phyloP scores from a whole-genome alignment of 2,888 invertebrate species.

The Campoplex nolae region DNA sequence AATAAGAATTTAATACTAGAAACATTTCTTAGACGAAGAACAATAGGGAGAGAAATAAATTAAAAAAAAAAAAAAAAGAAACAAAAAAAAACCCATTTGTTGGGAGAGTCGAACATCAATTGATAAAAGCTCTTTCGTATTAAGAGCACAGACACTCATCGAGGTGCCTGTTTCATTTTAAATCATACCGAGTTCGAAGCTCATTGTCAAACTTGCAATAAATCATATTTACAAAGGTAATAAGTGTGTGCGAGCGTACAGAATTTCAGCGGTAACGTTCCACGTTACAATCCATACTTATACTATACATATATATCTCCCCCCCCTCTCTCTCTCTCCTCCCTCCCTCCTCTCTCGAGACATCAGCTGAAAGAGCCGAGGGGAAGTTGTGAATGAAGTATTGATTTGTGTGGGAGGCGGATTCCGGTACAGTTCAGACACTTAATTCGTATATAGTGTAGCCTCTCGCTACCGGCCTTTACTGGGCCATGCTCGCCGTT shows the following conservation, averaged over 20 bases:
- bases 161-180: conserved; percentile 21
- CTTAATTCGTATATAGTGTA: conserved; percentile 67
- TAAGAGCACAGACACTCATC: background rate
- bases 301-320: conserved; percentile 2
- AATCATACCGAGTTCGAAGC: conserved; percentile 36
- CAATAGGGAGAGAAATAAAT: background rate
- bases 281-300: background rate
- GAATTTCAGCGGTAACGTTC: background rate
- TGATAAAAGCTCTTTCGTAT: conserved; percentile 11
- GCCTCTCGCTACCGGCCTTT: conserved; percentile 48
- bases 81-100: background rate
- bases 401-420: conserved; percentile 78
- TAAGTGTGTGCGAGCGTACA: background rate
- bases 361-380: conserved; percentile 70
- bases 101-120: conserved; percentile 42
- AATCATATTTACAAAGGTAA: conserved; percentile 33
- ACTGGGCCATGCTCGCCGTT: conserved; percentile 63
- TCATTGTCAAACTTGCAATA: conserved; percentile 66
- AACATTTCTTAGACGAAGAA: conserved; percentile 41
- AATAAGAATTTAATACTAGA: conserved; percentile 27
- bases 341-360: conserved; percentile 44
- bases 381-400: conserved; percentile 81
- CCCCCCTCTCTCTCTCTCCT: conserved; percentile 17
- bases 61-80: background rate
- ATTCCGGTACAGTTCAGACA: conserved; percentile 72